phyloP scores from a whole-genome alignment of 2,113 vertebrate genomes.

The Lonchura striata region DNA sequence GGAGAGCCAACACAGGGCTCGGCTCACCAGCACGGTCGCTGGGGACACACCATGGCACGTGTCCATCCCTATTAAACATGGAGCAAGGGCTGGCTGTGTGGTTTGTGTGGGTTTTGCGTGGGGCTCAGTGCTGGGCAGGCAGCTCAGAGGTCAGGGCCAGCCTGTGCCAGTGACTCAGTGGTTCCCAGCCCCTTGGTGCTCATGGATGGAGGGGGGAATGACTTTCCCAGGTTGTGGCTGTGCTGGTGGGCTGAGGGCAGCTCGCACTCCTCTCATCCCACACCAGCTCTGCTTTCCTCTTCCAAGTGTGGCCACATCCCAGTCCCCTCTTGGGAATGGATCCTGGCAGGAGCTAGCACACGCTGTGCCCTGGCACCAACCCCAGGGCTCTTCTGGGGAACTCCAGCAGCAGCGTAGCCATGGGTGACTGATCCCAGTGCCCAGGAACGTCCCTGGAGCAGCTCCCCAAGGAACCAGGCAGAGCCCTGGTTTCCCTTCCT shows the following conservation, averaged over 20 bases:
- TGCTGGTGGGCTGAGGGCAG: accelerated
- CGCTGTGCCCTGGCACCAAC: accelerated
- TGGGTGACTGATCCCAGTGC: accelerated
- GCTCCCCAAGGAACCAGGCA: accelerated
- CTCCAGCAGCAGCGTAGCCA: neutral
- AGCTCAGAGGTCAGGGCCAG: neutral
- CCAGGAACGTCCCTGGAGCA: neutral
- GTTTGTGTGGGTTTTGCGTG: neutral
- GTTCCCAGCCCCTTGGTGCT: neutral
- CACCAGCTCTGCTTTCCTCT: neutral
- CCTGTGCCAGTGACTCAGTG: accelerated
- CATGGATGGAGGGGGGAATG: accelerated
- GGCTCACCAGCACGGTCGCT: accelerated
- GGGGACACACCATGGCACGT: accelerated
- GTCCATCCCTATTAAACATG: slow-evolving; percentile 20
- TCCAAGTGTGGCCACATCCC: neutral
- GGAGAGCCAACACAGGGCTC: neutral
- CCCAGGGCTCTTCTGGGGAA: neutral
- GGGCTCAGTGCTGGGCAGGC: neutral
- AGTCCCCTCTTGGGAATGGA: neutral
- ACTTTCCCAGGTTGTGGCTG: neutral
- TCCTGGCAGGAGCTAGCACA: neutral
- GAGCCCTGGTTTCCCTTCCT: neutral
- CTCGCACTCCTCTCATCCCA: neutral
- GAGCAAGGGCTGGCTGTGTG: neutral